Base-by-base conservation (phyloP, 2,888 invertebrate species). In the Phytoseiulus persimilis region DNA sequence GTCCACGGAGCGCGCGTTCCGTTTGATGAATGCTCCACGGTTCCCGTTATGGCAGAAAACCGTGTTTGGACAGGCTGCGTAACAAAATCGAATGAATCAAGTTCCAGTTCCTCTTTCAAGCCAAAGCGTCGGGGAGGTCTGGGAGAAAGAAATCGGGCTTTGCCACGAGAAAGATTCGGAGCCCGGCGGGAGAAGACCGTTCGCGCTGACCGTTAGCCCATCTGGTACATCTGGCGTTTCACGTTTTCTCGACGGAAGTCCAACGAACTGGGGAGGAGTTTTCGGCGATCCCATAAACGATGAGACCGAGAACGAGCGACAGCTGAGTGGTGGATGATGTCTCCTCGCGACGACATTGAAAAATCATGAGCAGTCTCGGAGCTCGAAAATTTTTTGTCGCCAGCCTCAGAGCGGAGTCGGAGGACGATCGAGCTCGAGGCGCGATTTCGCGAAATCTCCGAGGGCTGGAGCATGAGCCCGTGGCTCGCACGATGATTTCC, bases 181-280 rank as follows among this genome's bases (percentile, higher is more conserved):
- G 5, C 65, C 18, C 65, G 65, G 18, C 18, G 28, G 18, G 18
- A 65, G 65, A 65, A 65, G 65, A 65, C 65, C 65, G 65, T 65
- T 65, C 65, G 65, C 65, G 18, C 65, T 65, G 65, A 65, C 65
- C 65, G 65, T 65, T 65, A 65, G 65, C 65, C 65, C 65, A 65
- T 65, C 65, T 65, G 65, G 65, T 65, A 65, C 65, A 65, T 65
- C 65, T 65, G 65, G 65, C 65, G 65, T 65, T 28, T 65, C 65
- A 65, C 65, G 65, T 65, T 65, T 65, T 65, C 65, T 65, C 65
- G 65, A 65, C 65, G 65, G 65, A 65, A 65, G 65, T 65, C 65
- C 65, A 65, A 65, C 65, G 65, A 65, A 28, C 65, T 65, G 65
- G 23, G 65, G 2, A 65, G 23, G 65, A 65, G 65, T 3, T 65